Base-by-base conservation (phyloP, 2,797 vertebrate species). In the Tapirus indicus region DNA sequence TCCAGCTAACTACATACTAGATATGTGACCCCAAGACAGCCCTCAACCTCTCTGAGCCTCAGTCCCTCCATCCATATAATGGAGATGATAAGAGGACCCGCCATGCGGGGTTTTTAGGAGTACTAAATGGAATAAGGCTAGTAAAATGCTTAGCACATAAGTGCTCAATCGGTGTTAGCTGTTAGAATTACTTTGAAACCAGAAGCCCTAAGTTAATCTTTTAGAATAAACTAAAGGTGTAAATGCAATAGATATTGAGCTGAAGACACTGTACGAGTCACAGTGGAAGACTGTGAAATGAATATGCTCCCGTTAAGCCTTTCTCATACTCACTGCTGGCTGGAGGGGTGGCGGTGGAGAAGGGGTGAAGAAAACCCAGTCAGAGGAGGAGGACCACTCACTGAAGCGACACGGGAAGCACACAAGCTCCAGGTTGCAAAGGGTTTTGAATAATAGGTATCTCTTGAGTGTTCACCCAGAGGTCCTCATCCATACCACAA, bases 131-230 rank as follows among this genome's bases (percentile, higher is more conserved):
- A 54, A 58, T 44, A 29, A 52, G 35, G 20, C 16, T 21, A 38
- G 25, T 77, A 52, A 68, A 29, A 68, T 68, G 38, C 64, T 75
- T 35, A 68, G 13, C 13, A 84, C 5, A 0, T 23, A 75, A 82
- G 27, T 20, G 38, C 41, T 88, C 29, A 11, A 29, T 60, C 25
- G 90, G 20, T 69, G 32, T 86, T 85, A 69, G 49, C 38, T 77
- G 44, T 32, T 74, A 6, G 10, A 17, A 68, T 91, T 97, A 79
- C 91, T 74, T 74, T 66, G 29, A 77, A 91, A 94, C 85, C 29
- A 38, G 66, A 84, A 82, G 88, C 23, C 35, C 64, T 54, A 78
- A 60, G 44, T 93, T 78, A 54, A 17, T 71, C 66, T 79, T 89
- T 93, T 41, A 79, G n/a, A 95, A 49, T 38, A 75, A 94, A 92